A percentile compares a stretch with the other conserved stretches of the same genome.
Conservation (phyloP, 2,888 invertebrate genomes). For the Epicampocera succincta region DNA sequence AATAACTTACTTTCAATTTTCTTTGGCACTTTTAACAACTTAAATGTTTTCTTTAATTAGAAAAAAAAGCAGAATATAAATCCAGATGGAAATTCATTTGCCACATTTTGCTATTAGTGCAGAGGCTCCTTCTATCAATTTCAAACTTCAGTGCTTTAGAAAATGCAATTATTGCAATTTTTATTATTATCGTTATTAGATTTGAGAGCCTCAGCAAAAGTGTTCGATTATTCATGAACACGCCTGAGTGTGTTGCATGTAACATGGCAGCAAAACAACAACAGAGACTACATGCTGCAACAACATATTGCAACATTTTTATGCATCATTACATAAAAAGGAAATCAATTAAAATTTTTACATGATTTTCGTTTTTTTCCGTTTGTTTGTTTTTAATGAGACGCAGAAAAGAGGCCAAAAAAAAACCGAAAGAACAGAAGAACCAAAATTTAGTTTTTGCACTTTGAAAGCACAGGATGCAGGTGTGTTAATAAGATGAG, state of each 20-base stretch:
- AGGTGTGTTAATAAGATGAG: too few relatives aligned
- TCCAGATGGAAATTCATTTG: conserved; percentile 14
- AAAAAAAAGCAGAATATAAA: not conserved
- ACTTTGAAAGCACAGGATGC: too few relatives aligned
- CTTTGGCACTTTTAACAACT: too few relatives aligned
- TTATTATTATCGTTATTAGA: conserved; percentile 55
- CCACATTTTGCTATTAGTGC: conserved; percentile 35
- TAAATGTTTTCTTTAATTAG: too few relatives aligned
- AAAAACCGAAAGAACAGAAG: not conserved
- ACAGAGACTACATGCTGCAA: conserved; percentile 43
- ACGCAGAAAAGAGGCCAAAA: not conserved
- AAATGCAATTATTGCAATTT: conserved; percentile 67
- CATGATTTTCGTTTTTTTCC: conserved; percentile 29
- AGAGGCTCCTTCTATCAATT: conserved; percentile 50
- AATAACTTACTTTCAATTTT: not conserved
- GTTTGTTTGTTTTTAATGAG: not conserved
- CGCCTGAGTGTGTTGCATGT: conserved; percentile 25
- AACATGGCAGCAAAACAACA: conserved; percentile 20
- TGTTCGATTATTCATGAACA: conserved; percentile 33
- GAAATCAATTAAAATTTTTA: conserved; percentile 65
- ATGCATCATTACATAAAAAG: conserved; percentile 60
- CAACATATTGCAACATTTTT: conserved; percentile 61
- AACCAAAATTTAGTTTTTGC: too few relatives aligned
- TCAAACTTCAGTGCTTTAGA: conserved; percentile 65
- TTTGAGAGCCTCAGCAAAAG: conserved; percentile 7